Evolutionary conservation across 2,113 vertebrate species (phyloP), one percentile per base, ranked within the genome.

Genomic region (Thomomys bottae): DNA sequence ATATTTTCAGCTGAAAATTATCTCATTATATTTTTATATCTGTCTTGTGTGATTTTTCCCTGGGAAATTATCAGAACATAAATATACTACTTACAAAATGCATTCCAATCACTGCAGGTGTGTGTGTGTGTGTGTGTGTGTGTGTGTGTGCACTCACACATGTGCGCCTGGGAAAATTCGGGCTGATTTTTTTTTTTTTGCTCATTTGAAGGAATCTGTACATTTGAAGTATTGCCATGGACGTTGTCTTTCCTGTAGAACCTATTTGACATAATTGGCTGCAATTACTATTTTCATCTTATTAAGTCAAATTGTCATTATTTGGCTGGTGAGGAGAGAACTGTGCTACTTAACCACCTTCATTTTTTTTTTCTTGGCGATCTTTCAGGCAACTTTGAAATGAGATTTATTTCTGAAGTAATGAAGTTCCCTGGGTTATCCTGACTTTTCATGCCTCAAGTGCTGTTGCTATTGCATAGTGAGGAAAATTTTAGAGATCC

Each of bases 251-350:
- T 92, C 78, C 85, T 64, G 26, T 38, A 59, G 12, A 87, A 81
- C 68, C 26, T 49, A 49, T 78, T 90, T 71, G 9, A 84, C 68
- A 82, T 28, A 91, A 80, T 68, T 93, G 85, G 45, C 23, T 40
- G 2, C 36, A 93, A 82, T 93, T 92, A 40, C 28, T 87, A 3
- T 93, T 93, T 95, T 77, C 61, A 83, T 87, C 77, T 82, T 59
- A 70, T 3, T n/a, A 64, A 85, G 15, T 71, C 17, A 92, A 84
- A 64, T 70, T 75, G 28, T 82, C 49, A 70, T 71, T 49, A 17
- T 72, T 66, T 61, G 42, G 38, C 49, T 54, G 49, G 49, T 54
- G 15, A 81, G 32, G 3, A 40, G 10, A 42, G 8, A 59, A 78
- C 23, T 75, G 18, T 42, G 24, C 36, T 78, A 28, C 32, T 80